Base-by-base conservation (phyloP, 2,888 invertebrate genomes). In the Athripsodes cinereus region DNA sequence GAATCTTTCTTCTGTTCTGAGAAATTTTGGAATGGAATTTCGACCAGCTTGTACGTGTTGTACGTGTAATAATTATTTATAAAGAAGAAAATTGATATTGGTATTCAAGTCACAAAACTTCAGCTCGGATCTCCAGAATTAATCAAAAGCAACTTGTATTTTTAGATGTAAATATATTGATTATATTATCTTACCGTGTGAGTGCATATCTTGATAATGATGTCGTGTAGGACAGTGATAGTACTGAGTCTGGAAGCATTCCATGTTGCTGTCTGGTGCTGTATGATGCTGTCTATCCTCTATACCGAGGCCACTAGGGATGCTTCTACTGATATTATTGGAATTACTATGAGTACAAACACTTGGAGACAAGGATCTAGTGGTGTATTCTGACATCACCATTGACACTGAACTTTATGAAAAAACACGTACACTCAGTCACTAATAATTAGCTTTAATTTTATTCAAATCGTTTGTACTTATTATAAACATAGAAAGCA, bases 261-360 rank as follows among this genome's bases (percentile, higher is more conserved):
- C 79, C 53, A 76, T 59, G 13, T 40, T 40, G 40, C 16, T 40
- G 40, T 40, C 16, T n/a, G 40, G 3, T 10, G 54, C 57, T 1
- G 54, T 19, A 34, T 77, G n/a, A n/a, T n/a, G 53, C 76, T 77
- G 0, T 74, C 76, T 49, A 11, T 57, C 56, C 50, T 59, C 60
- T 40, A 40, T 3, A 40, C 16, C 11, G 8, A 8, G 31, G 31
- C 31, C 11, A 11, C 11, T 11, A 31, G 31, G 31, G 31, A 31
- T 78, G 68, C n/a, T n/a, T 78, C 78, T 40, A 78, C 78, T 0
- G 78, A 78, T 78, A 78, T 78, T 54, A 10, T 10, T 6, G 26
- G 3, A 26, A 26, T 6, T 40, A 18, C 10, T 48, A 18, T 48
- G 44, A 44, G 2, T 48, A 20, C 20, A 20, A 13, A 21, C 3